phyloP scores from a whole-genome alignment of 2,113 vertebrate genomes.

The Lontra canadensis region DNA sequence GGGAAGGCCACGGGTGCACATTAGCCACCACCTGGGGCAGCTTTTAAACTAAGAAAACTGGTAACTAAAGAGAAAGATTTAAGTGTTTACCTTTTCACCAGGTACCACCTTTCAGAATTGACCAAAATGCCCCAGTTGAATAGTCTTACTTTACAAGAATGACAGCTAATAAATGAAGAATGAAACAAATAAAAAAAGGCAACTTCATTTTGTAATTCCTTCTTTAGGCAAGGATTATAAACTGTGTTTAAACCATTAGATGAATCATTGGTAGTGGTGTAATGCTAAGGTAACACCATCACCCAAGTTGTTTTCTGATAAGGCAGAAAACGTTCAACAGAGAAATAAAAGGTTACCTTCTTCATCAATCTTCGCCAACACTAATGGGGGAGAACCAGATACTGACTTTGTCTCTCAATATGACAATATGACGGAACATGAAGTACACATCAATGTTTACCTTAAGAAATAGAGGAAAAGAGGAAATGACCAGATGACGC shows the following conservation, averaged over 20 bases:
- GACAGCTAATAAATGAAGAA: background rate
- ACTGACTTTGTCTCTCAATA: background rate
- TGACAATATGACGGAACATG: background rate
- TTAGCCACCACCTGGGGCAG: background rate
- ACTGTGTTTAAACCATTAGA: background rate
- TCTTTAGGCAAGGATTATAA: slow-evolving; percentile 17
- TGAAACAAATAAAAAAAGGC: background rate
- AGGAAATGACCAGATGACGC: background rate
- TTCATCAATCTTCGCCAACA: background rate
- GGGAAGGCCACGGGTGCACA: background rate
- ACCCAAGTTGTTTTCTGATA: background rate
- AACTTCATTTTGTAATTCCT: slow-evolving; percentile 31
- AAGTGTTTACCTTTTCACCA: background rate
- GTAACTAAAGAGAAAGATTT: background rate
- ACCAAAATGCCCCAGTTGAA: background rate
- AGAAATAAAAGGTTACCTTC: background rate
- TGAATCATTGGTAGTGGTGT: background rate
- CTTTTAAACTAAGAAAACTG: background rate
- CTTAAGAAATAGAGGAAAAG: background rate
- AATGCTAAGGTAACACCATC: background rate
- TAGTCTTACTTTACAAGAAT: background rate
- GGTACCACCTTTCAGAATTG: background rate
- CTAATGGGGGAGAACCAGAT: background rate
- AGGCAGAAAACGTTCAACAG: background rate
- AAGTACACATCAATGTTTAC: background rate